These are phyloP conservation scores for Phyllotreta striolata DNA, from an alignment of 2,888 invertebrate genomes.

Conservation along the genomic window DNA sequence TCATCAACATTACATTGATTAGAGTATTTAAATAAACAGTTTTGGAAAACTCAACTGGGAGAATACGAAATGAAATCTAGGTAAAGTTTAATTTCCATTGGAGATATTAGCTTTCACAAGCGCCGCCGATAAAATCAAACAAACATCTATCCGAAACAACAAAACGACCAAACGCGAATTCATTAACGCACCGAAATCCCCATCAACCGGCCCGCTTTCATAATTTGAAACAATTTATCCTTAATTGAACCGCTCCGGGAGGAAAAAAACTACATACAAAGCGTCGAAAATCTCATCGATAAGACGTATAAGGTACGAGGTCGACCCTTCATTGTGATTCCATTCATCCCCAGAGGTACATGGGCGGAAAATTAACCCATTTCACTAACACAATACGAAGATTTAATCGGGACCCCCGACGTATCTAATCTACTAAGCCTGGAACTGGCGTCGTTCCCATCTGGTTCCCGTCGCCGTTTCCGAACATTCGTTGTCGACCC, in stretches of 20 bases:
- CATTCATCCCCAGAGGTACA: constrained; percentile 57
- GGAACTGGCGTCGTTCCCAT: constrained; percentile 41
- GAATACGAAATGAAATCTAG: no score
- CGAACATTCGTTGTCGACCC: constrained; percentile 15
- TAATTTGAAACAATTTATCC: constrained; percentile 30
- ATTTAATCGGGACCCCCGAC: constrained; percentile 56
- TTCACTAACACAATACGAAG: constrained; percentile 59
- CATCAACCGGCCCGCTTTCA: constrained; percentile 7
- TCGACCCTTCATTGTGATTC: constrained; percentile 56
- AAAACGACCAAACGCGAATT: constrained; percentile 5
- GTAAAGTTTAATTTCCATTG: no score
- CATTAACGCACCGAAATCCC: background rate
- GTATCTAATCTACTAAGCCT: constrained; percentile 48
- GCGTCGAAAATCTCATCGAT: constrained; percentile 45
- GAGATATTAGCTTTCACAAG: no score
- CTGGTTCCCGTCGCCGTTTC: constrained; percentile 34
- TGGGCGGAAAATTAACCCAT: constrained; percentile 62
- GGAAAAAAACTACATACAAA: constrained; percentile 54
- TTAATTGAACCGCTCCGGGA: constrained; percentile 39
- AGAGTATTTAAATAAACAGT: background rate
- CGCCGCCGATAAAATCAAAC: no score
- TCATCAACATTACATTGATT: no score
- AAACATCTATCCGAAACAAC: background rate
- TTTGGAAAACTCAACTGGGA: background rate
- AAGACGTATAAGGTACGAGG: constrained; percentile 43